A percentile compares a stretch with the other conserved stretches of the same genome.
Evolutionary conservation across 2,888 invertebrate species (phyloP).

Genomic region (Chymomyza fuscimana): DNA sequence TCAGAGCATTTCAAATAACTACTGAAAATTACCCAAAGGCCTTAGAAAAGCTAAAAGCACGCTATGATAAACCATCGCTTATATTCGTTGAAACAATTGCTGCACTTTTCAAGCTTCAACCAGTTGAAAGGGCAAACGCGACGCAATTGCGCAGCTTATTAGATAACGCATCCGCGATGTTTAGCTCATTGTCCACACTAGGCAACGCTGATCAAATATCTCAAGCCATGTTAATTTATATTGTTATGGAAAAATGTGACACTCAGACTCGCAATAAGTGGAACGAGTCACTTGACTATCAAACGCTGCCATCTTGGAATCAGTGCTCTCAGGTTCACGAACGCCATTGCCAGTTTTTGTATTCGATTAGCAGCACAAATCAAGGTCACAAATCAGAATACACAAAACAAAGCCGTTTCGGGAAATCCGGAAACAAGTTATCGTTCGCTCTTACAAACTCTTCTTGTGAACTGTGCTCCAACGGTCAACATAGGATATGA

Average conservation of each 20-base stretch:
- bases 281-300: background rate
- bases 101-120: background rate
- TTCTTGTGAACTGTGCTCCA: too few species aligned
- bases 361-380: background rate
- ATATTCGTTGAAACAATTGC: background rate
- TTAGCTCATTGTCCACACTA: too few species aligned
- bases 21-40: constrained; percentile 2
- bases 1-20: background rate
- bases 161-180: background rate
- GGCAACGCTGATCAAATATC: background rate
- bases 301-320: background rate
- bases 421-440: too few species aligned
- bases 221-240: background rate
- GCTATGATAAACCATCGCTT: background rate
- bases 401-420: background rate
- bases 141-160: background rate
- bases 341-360: background rate
- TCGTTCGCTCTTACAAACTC: too few species aligned
- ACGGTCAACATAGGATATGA: too few species aligned
- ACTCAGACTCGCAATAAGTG: background rate
- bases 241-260: background rate
- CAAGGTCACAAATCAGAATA: background rate
- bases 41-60: constrained; percentile 18
- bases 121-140: background rate
- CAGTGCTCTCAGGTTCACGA: background rate